phyloP scores from a whole-genome alignment of 2,797 vertebrate genomes.

The Parauchenoglanis ngamensis region DNA sequence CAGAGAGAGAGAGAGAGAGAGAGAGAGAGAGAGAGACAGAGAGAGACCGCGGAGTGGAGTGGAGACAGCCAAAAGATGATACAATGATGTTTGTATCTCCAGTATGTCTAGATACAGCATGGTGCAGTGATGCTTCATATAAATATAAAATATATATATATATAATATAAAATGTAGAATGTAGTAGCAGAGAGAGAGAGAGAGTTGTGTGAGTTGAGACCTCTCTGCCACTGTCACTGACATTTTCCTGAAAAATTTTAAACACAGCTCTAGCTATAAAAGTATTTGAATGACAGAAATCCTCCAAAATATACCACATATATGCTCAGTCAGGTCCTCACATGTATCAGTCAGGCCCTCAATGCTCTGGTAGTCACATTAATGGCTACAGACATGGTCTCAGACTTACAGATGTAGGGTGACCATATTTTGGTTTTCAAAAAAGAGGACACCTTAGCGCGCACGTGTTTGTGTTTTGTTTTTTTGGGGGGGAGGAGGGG shows the following conservation, averaged over 20 bases:
- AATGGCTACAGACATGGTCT: background rate
- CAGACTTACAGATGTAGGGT: background rate
- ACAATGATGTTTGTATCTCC: constrained; percentile 36
- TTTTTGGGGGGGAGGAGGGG: too few species aligned
- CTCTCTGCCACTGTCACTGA: background rate
- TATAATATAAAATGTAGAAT: background rate
- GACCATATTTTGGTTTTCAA: too few species aligned
- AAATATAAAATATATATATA: background rate
- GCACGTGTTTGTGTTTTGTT: too few species aligned
- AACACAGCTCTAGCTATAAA: too few species aligned
- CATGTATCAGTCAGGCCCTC: background rate
- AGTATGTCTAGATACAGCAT: too few species aligned
- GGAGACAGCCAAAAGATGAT: constrained; percentile 24
- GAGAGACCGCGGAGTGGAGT: constrained; percentile 4
- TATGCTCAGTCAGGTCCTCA: background rate
- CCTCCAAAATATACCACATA: background rate
- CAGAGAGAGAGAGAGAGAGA: background rate
- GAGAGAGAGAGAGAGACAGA: background rate
- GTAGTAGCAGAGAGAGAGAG: background rate
- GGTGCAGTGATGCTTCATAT: background rate
- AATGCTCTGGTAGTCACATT: background rate
- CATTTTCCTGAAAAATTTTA: background rate
- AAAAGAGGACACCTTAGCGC: too few species aligned
- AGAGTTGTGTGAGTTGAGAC: background rate
- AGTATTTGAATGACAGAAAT: background rate